Evolutionary conservation across 2,888 invertebrate genomes (phyloP).

Genomic region (Drosophila borealis): DNA sequence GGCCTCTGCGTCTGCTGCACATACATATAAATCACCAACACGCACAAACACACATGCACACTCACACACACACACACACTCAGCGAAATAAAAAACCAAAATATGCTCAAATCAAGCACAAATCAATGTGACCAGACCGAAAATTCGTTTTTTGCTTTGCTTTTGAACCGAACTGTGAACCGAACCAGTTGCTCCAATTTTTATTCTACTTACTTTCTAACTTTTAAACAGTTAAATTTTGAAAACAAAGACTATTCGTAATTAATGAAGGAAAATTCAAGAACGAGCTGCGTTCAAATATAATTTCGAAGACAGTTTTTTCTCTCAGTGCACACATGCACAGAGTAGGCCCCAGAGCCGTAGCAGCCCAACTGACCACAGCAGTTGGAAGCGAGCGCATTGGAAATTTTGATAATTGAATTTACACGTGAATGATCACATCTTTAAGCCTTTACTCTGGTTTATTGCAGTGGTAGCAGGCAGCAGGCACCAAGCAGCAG

Average conservation of each 20-base stretch:
- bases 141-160: neutral
- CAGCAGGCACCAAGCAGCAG: constrained; percentile 1
- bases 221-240: too few species aligned
- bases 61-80: constrained; percentile 11
- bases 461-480: constrained; percentile 41
- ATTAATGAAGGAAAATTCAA: too few species aligned
- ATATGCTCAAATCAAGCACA: neutral
- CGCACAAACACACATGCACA: constrained; percentile 15
- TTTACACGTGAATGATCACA: constrained; percentile 83
- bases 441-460: constrained; percentile 68
- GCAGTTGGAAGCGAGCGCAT: constrained; percentile 38
- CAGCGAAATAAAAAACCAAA: neutral
- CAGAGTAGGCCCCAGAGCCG: constrained; percentile 14
- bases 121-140: neutral
- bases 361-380: constrained; percentile 41
- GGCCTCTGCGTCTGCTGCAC: constrained; percentile 48
- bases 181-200: neutral
- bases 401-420: constrained; percentile 82
- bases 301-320: neutral
- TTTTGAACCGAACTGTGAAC: neutral
- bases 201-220: too few species aligned
- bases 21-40: constrained; percentile 53
- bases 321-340: constrained; percentile 12
- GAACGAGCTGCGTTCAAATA: too few species aligned
- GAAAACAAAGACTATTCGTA: too few species aligned